Evolutionary conservation across 2,113 vertebrate genomes (phyloP).

Genomic region (Strigops habroptila): DNA sequence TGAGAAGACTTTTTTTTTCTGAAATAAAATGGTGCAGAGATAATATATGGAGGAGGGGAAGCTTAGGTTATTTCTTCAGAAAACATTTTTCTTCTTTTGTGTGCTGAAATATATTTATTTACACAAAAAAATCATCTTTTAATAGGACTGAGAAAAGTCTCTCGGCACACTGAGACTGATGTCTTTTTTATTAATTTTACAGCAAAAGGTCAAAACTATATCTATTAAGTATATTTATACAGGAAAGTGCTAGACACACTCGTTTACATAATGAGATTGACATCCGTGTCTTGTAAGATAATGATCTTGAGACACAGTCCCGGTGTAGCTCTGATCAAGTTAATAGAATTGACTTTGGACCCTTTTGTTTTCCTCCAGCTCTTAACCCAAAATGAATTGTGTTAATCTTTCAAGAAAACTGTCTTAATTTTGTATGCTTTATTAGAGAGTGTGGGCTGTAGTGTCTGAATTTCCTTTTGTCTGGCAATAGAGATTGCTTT

Average conservation of each 20-base stretch:
- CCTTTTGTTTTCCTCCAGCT: neutral
- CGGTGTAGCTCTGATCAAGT: neutral
- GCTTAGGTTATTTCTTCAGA: neutral
- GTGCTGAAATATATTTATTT: constrained; percentile 36
- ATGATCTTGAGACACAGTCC: constrained; percentile 24
- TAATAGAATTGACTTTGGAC: constrained; percentile 23
- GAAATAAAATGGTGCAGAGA: neutral
- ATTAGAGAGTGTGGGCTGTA: neutral
- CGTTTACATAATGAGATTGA: constrained; percentile 39
- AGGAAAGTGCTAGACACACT: constrained; percentile 18
- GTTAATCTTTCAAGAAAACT: neutral
- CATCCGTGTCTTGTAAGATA: constrained; percentile 41
- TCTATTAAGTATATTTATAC: constrained; percentile 59
- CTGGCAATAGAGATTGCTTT: neutral
- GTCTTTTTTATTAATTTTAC: constrained; percentile 59
- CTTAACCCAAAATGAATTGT: constrained; percentile 1
- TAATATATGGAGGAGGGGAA: constrained; percentile 2
- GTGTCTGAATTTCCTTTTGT: neutral
- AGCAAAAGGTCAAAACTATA: constrained; percentile 55
- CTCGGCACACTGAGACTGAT: neutral
- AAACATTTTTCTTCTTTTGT: constrained; percentile 42
- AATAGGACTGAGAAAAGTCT: constrained; percentile 1
- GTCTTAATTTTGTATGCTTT: neutral
- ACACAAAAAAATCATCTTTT: neutral
- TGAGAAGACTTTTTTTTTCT: neutral